A percentile compares a stretch with the other conserved stretches of the same genome.
These are phyloP conservation scores for Zalophus californianus DNA, from an alignment of 2,797 vertebrate genomes.

Conservation along the genomic window DNA sequence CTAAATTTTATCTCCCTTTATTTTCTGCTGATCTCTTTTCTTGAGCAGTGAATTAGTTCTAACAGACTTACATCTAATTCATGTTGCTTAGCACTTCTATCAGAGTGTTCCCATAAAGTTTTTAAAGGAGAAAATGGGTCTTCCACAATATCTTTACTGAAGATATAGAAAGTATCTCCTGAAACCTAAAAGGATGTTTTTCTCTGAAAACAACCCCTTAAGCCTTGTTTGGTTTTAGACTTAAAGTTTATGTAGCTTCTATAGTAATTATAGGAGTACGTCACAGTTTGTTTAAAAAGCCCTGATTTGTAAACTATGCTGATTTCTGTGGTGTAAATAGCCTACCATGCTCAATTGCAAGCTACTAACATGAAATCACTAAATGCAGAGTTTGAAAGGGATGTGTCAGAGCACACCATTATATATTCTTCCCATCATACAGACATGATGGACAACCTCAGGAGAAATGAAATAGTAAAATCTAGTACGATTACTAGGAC, in stretches of 20 bases:
- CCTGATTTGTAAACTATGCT: neutral
- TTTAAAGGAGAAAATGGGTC: slow-evolving; percentile 20
- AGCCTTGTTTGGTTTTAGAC: neutral
- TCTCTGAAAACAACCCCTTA: neutral
- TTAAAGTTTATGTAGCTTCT: neutral
- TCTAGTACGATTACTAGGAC: neutral
- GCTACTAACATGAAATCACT: neutral
- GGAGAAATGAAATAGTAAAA: neutral
- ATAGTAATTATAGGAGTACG: neutral
- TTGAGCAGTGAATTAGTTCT: slow-evolving; percentile 66
- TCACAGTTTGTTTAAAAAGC: neutral
- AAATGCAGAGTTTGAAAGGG: neutral
- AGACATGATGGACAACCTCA: neutral
- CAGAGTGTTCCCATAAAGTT: neutral
- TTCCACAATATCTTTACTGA: neutral
- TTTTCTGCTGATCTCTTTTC: slow-evolving; percentile 66
- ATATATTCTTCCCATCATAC: neutral
- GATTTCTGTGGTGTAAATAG: neutral
- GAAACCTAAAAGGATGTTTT: neutral
- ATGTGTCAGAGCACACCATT: neutral
- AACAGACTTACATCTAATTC: slow-evolving; percentile 30
- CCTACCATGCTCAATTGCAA: neutral
- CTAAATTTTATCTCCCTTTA: slow-evolving; percentile 68
- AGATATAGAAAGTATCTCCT: neutral
- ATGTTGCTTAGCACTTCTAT: neutral